A percentile compares a stretch with the other conserved stretches of the same genome.
phyloP scores from a whole-genome alignment of 1,140 invertebrate genomes.

The Drosophila pseudoobscura region DNA sequence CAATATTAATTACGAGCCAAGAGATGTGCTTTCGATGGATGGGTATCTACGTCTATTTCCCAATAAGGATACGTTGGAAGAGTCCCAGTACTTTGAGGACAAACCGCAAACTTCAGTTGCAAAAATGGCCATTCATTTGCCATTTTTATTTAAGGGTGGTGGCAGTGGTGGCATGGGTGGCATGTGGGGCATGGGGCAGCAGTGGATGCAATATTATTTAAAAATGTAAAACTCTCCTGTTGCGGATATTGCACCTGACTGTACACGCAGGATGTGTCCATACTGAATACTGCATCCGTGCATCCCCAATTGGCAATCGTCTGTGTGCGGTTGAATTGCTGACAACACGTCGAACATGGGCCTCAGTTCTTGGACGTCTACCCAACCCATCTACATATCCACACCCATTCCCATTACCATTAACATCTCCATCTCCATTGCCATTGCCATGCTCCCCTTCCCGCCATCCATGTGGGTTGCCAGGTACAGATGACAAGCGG shows the following conservation, averaged over 20 bases:
- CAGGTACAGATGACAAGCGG: conserved; percentile 21
- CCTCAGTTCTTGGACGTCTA: background rate
- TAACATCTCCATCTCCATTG: background rate
- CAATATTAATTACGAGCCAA: conserved; percentile 3
- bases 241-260: conserved; percentile 52
- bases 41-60: background rate
- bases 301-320: conserved; percentile 49
- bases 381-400: background rate
- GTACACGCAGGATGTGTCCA: conserved; percentile 33
- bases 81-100: background rate
- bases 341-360: conserved; percentile 23
- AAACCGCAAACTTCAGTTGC: conserved; percentile 13
- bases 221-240: conserved; percentile 26
- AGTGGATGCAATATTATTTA: conserved; percentile 24
- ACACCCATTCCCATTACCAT: background rate
- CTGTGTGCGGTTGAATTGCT: conserved; percentile 54
- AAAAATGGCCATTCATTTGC: conserved; percentile 38
- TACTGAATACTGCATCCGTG: conserved; percentile 11
- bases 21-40: conserved; percentile 6
- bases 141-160: conserved; percentile 10
- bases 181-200: no score
- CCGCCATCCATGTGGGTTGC: conserved; percentile 6
- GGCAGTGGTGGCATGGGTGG: background rate
- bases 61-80: background rate
- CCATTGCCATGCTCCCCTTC: background rate